Evolutionary conservation across 2,797 vertebrate genomes (phyloP), one percentile per base, ranked within the genome.

Genomic region (Intellagama lesueurii): DNA sequence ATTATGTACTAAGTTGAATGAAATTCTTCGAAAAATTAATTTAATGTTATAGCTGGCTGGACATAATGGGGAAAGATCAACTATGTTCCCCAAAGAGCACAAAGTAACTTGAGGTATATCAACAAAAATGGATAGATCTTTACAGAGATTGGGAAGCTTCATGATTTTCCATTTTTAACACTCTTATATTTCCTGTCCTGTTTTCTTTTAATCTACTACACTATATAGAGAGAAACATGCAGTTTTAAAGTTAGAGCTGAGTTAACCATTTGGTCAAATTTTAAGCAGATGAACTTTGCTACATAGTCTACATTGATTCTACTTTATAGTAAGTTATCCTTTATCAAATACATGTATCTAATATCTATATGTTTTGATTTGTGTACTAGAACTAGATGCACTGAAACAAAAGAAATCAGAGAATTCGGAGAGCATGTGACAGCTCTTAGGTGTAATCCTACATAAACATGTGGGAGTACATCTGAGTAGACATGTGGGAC

Each of bases 1-100:
- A 89, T 90, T 93, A 91, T 49, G 7, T 89, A 44, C 9, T 87
- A 82, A 75, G 90, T 91, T 95, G 17, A 40, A 68, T 85, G 84
- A 52, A 35, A 83, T 69, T 9, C 91, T 5, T 44, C 91, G 68
- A n/a, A 44, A 80, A 85, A 56, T 35, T 86, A 68, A 88, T 92
- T 90, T 94, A 90, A 88, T 56, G 91, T 83, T 26, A 69, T 52
- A 89, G 16, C 6, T 76, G 70, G 22, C 24, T 9, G 90, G 81
- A 78, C 22, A 92, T 5, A 40, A 69, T 72, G 80, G 84, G 92
- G 5, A 28, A 30, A 68, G 32, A 87, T 92, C 19, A 69, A 91
- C 70, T 85, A 32, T 40, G 80, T 1, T 69, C 8, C 22, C 14
- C 44, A 89, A 35, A 17, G 60, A 4, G 4, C 52, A 22, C 72